Evolutionary conservation across 2,888 invertebrate species (phyloP), one percentile per base, ranked within the genome.

Genomic region (Campoplex capitator): DNA sequence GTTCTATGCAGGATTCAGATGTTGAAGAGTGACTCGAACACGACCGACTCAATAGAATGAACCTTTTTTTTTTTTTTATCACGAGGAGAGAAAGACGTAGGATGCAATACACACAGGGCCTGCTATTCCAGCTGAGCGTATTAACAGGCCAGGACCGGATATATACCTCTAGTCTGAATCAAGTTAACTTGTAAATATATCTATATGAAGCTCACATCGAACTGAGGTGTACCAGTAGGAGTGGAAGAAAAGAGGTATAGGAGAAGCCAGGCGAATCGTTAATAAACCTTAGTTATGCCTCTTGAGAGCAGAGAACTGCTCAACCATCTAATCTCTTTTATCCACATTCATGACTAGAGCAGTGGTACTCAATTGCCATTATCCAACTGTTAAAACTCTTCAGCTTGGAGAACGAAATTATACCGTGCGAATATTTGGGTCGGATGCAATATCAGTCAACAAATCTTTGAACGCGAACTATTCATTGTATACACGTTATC

Each of bases 261-360:
- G 58, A 80, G 42, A 75, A 51, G 80, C 76, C 48, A 77, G 65
- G 54, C 85, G 88, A 89, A 89, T 91, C 91, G 91, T 92, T 92
- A 91, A 92, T 92, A 92, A 92, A 92, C 91, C 91, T 91, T 91
- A 89, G 90, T 89, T 89, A 90, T 90, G 90, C 90, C 90, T 89
- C 88, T 89, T 85, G 83, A 89, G 86, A 88, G 89, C 85, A 76
- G 85, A 89, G 90, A 91, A 90, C 90, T 88, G 89, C 90, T 92
- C 91, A 90, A 88, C 90, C 92, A 89, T 91, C 91, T 92, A 92
- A 92, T 92, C 92, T 91, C 91, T 89, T 92, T 92, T 92, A 92
- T 92, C 91, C 91, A 92, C 91, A 91, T 91, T 91, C 91, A 89
- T 92, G 92, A 91, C 91, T 91, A 89, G 91, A 88, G 80, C 92